Evolutionary conservation across 1,140 invertebrate species (phyloP).

Genomic region (Aphaenogaster floridana): DNA sequence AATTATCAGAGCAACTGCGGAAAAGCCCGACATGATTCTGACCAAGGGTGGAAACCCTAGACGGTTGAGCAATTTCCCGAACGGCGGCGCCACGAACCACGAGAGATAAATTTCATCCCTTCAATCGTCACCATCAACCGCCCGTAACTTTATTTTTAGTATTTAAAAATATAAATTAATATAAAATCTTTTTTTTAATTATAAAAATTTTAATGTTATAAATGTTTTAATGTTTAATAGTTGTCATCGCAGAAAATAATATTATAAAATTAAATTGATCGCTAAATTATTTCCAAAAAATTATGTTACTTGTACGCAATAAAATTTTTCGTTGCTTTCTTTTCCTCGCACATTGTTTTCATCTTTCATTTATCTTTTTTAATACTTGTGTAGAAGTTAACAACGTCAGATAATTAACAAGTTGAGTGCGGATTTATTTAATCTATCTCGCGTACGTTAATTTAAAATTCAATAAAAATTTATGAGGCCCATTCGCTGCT

Average conservation of each 20-base stretch:
- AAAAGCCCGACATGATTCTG: slow-evolving; percentile 21
- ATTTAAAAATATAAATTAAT: not conserved
- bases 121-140: not conserved
- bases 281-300: not conserved
- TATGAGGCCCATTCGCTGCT: slow-evolving; percentile 25
- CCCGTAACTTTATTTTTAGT: not conserved
- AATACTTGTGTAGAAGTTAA: not conserved
- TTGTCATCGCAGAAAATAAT: not conserved
- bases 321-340: not conserved
- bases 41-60: slow-evolving; percentile 42
- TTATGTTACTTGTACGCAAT: slow-evolving; percentile 10
- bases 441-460: slow-evolving; percentile 23
- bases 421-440: slow-evolving; percentile 25
- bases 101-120: slow-evolving; percentile 14
- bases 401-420: not conserved
- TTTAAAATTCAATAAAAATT: slow-evolving; percentile 62
- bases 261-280: slow-evolving; percentile 17
- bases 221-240: not conserved
- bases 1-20: slow-evolving; percentile 12
- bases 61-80: slow-evolving; percentile 36
- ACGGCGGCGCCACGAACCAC: slow-evolving; percentile 62
- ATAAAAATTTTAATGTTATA: not conserved
- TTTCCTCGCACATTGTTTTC: not conserved
- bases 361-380: not conserved
- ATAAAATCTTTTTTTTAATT: slow-evolving; percentile 1